Base-by-base conservation (phyloP, 2,113 vertebrate genomes). In the Tricholaema leucomelas region DNA sequence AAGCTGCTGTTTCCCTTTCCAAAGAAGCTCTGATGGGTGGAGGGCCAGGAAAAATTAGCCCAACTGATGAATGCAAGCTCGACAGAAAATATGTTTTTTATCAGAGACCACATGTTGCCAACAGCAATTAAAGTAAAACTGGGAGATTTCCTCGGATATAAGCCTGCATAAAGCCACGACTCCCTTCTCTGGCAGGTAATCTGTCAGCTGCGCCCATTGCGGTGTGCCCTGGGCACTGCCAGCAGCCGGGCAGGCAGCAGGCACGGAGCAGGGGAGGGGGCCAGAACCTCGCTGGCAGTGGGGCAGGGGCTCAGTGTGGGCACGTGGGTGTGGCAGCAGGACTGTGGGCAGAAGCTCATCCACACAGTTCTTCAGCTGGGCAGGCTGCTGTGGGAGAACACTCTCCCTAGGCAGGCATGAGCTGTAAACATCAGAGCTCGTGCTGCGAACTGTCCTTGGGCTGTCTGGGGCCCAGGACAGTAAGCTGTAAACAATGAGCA, bases 11-110 rank as follows among this genome's bases (percentile, higher is more conserved):
- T 98, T 97, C 97, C 94, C 95, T 97, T 97, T 95, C 96, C 94
- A 96, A 97, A 96, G 96, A 97, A 97, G 95, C 97, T 98, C 97
- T 94, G 95, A 94, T 97, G 92, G 95, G 93, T 98, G 96, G 95
- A 97, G 96, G 98, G 98, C 98, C 97, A 98, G 97, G 97, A 98
- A 97, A 97, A 97, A 97, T 96, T 96, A 97, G 97, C 97, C 97
- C 96, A 97, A 97, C 97, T 96, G 97, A 98, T 97, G 97, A 97
- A 72, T 97, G 95, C 95, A 97, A 96, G 98, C 95, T 97, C 87
- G 19, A 97, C 97, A 96, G 97, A 98, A 98, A 98, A 98, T 98
- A 98, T 98, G 98, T 96, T 98, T 98, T 98, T 98, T 96, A 98
- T 98, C 98, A 98, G 97, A 90, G 97, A 98, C 97, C 97, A 97